Evolutionary conservation across 2,797 vertebrate species (phyloP).

Genomic region (Rhinatrema bivittatum): DNA sequence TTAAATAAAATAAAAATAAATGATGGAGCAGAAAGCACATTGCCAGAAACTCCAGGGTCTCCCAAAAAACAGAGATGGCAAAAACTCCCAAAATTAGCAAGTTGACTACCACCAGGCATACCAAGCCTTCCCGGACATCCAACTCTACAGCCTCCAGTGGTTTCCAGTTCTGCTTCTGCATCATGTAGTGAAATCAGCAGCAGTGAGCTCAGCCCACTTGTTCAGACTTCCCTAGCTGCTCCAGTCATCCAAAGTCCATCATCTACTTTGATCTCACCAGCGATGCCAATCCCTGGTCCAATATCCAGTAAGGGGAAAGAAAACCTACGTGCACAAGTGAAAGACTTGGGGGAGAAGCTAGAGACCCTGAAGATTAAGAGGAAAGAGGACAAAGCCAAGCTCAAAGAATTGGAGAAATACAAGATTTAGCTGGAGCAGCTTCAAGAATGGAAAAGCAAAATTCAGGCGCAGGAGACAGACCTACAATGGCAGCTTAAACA

Average conservation of each 20-base stretch:
- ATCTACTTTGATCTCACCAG: conserved; percentile 67
- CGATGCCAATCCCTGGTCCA: conserved; percentile 56
- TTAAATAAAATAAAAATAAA: too few relatives aligned
- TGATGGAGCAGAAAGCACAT: too few relatives aligned
- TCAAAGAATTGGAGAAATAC: conserved; percentile 95
- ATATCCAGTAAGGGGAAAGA: conserved; percentile 91
- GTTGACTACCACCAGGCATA: too few relatives aligned
- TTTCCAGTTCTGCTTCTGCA: conserved; percentile 82
- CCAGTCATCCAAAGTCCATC: conserved; percentile 79
- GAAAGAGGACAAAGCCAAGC: conserved; percentile 87
- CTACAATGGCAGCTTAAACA: conserved; percentile 93
- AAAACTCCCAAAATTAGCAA: too few relatives aligned
- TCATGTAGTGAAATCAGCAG: conserved; percentile 93
- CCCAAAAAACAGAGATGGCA: too few relatives aligned
- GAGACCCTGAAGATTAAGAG: conserved; percentile 90
- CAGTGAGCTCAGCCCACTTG: conserved; percentile 90
- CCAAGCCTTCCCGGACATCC: conserved; percentile 74
- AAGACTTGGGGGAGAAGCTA: conserved; percentile 93
- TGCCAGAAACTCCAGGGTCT: too few relatives aligned
- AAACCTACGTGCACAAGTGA: conserved; percentile 77
- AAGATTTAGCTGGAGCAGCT: conserved; percentile 97
- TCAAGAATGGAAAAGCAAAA: conserved; percentile 96
- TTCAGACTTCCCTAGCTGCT: conserved; percentile 85
- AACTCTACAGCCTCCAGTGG: conserved; percentile 58
- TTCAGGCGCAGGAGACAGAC: conserved; percentile 92